Base-by-base conservation (phyloP, 2,888 invertebrate species). In the Ferrisia virgata region DNA sequence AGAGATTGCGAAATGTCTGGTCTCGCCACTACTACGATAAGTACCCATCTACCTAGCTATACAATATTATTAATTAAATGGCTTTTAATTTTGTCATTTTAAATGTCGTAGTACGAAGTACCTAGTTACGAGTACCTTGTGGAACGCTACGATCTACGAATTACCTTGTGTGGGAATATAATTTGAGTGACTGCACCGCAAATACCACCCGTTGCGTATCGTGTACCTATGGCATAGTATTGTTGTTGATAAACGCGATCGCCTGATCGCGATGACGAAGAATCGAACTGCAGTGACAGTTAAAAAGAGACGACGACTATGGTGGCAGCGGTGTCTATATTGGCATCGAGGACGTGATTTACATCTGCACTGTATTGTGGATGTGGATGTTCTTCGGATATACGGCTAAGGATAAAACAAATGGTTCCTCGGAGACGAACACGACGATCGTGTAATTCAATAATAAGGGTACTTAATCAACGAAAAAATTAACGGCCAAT, bases 401-500 rank as follows among this genome's bases (percentile, higher is more conserved):
- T 1, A 72, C 1, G n/a, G 3, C 18, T 72, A n/a, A 33, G 33
- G n/a, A 58, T 33, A 72, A 18, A 28, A 64, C 4, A 64, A 64
- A 72, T 15, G 69, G 33, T 33, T 72, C 33, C 69, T 31, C 1
- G 6, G 3, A 8, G 25, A 25, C 31, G 33, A 33, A 72, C 69
- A 72, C 69, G 69, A 72, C 69, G 33, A 72, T 72, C 69, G 69
- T 72, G 69, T 72, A 72, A 33, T n/a, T n/a, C 43, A n/a, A n/a
- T 72, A 72, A 72, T 72, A 72, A 33, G 69, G 69, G 69, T 72
- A 72, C 33, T 72, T 15, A 33, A 72, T 58, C 58, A 33, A 72
- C 69, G 33, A 72, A 72, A 72, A 72, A 72, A 72, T 72, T 72
- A 33, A 72, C 31, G 4, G 9, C 1, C n/a, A n/a, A 5, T 28